Conservation (phyloP, 2,113 vertebrate genomes). For the Microtus richardsoni region DNA sequence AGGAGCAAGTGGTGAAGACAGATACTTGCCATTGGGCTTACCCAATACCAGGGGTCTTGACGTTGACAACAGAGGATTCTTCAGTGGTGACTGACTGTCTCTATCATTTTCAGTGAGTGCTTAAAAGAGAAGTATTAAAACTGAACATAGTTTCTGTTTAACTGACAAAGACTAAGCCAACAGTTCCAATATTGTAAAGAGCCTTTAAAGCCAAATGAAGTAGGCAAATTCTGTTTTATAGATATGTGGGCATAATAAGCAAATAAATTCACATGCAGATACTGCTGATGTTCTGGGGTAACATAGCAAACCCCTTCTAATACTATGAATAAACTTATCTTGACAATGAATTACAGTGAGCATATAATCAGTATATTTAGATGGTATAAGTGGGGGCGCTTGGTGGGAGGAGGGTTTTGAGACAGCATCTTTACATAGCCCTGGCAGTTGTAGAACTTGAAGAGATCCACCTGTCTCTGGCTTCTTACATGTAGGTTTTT, state of each 20-base stretch:
- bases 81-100: constrained; percentile 91
- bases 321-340: neutral
- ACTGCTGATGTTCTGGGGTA: neutral
- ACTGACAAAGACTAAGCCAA: neutral
- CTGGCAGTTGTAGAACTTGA: neutral
- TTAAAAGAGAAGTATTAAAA: constrained; percentile 72
- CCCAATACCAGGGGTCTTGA: constrained; percentile 92
- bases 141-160: neutral
- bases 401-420: neutral
- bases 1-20: neutral
- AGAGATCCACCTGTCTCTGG: neutral
- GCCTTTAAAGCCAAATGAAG: neutral
- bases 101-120: constrained; percentile 93
- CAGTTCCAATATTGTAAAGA: neutral
- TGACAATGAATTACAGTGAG: neutral
- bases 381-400: neutral
- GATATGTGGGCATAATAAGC: neutral
- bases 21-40: constrained; percentile 88
- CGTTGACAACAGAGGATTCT: constrained; percentile 92
- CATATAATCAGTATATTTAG: neutral
- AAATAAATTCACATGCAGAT: too few relatives aligned
- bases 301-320: neutral
- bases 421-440: neutral
- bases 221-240: neutral
- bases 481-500: neutral